phyloP scores from a whole-genome alignment of 2,797 vertebrate species.

The Silurus lanzhouensis region DNA sequence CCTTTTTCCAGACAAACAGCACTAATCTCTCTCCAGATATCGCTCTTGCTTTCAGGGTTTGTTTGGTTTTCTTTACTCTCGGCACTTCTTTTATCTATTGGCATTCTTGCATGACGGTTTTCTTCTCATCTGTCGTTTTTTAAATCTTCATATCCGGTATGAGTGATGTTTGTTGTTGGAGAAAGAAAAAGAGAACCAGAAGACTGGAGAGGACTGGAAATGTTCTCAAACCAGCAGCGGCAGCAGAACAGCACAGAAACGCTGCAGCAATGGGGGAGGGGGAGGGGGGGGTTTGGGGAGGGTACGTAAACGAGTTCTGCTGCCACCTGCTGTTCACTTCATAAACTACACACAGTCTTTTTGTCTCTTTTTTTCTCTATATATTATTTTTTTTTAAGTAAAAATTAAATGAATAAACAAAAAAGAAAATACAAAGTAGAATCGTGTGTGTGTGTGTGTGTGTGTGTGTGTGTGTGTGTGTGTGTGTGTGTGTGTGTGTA shows the following conservation, averaged over 20 bases:
- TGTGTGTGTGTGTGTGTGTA: too few species aligned
- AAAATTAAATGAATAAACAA: too few species aligned
- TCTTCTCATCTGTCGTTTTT: slow-evolving; percentile 36
- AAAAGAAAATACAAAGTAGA: too few species aligned
- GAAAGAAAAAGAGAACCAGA: neutral
- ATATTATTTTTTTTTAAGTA: too few species aligned
- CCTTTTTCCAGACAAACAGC: neutral
- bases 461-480: too few species aligned
- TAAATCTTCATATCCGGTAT: slow-evolving; percentile 22
- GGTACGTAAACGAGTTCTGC: slow-evolving; percentile 12
- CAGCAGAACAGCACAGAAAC: neutral
- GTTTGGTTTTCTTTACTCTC: neutral
- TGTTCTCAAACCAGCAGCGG: slow-evolving; percentile 25
- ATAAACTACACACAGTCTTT: neutral
- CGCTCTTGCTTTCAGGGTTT: neutral
- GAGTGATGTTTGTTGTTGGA: neutral
- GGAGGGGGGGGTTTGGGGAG: too few species aligned
- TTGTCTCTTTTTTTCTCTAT: neutral
- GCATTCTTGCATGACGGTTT: slow-evolving; percentile 8
- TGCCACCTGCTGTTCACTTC: slow-evolving; percentile 41
- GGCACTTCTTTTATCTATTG: slow-evolving; percentile 31
- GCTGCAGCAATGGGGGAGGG: neutral
- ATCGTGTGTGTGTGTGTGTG: too few species aligned
- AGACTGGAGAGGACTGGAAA: slow-evolving; percentile 14
- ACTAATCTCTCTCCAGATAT: neutral